Evolutionary conservation across 2,113 vertebrate genomes (phyloP).

Genomic region (Hippopotamus amphibius): DNA sequence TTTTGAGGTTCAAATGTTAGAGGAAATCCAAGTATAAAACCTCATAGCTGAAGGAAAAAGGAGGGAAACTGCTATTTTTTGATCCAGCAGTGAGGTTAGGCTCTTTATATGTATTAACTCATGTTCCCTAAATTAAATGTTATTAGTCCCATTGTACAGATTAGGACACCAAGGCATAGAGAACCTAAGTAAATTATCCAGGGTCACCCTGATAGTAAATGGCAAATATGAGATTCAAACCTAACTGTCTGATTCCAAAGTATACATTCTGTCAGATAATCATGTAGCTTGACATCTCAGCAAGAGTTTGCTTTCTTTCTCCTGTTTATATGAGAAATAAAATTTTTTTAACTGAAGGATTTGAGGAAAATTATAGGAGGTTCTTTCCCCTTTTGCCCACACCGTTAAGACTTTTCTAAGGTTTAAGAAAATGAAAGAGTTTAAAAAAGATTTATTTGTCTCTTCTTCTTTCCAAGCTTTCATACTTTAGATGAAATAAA

Average conservation of each 20-base stretch:
- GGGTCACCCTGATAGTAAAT: background rate
- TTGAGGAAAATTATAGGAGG: background rate
- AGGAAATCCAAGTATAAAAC: background rate
- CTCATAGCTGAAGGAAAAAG: background rate
- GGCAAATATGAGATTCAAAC: background rate
- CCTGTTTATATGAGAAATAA: background rate
- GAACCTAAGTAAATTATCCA: constrained; percentile 3
- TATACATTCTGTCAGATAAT: background rate
- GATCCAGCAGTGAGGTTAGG: background rate
- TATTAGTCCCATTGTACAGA: background rate
- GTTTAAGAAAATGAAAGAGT: constrained; percentile 14
- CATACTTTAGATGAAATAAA: background rate
- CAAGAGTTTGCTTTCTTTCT: background rate
- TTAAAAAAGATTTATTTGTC: background rate
- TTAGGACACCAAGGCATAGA: background rate
- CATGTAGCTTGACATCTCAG: background rate
- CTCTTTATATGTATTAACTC: background rate
- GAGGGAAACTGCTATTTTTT: background rate
- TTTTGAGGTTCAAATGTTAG: constrained; percentile 33
- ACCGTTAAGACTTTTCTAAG: background rate
- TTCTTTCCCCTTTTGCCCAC: background rate
- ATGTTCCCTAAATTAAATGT: background rate
- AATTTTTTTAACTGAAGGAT: background rate
- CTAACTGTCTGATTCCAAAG: background rate
- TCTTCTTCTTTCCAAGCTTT: background rate